These are phyloP conservation scores for Phoenicopterus ruber DNA, from an alignment of 2,113 vertebrate species.

Conservation along the genomic window DNA sequence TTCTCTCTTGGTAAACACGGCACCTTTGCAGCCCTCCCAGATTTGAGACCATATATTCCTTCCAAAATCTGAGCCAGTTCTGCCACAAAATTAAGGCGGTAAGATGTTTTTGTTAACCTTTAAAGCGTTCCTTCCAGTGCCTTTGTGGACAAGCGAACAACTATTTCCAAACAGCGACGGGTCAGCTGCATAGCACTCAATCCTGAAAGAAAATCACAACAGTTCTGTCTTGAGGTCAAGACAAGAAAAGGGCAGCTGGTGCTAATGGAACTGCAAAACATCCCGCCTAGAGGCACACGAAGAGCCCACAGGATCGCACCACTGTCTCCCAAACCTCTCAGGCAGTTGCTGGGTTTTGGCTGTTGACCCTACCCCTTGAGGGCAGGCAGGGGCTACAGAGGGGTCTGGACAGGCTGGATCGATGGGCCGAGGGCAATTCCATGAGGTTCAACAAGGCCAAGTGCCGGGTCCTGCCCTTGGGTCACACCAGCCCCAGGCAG, in stretches of 20 bases:
- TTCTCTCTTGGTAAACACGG: background rate
- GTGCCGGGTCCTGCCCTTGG: no score
- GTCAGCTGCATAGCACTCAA: background rate
- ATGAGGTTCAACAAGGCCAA: no score
- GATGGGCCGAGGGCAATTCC: no score
- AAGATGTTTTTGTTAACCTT: background rate
- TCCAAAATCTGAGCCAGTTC: background rate
- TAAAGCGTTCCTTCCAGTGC: background rate
- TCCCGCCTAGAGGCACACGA: background rate
- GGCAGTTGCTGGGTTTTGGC: background rate
- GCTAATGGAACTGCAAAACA: background rate
- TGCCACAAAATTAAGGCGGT: background rate
- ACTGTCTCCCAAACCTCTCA: background rate
- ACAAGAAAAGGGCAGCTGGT: background rate
- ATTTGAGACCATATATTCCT: background rate
- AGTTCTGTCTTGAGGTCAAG: background rate
- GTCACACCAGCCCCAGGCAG: no score
- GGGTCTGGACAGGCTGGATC: no score
- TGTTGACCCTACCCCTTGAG: accelerated
- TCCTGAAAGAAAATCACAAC: no score
- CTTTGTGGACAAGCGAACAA: background rate
- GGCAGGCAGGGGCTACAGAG: no score
- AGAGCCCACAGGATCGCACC: background rate
- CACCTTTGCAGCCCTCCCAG: background rate
- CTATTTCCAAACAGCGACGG: accelerated